Percentiles rank a stretch among this genome's conserved stretches.
Evolutionary conservation across 2,797 vertebrate species (phyloP).

Genomic region (Ptychadena robeensis): DNA sequence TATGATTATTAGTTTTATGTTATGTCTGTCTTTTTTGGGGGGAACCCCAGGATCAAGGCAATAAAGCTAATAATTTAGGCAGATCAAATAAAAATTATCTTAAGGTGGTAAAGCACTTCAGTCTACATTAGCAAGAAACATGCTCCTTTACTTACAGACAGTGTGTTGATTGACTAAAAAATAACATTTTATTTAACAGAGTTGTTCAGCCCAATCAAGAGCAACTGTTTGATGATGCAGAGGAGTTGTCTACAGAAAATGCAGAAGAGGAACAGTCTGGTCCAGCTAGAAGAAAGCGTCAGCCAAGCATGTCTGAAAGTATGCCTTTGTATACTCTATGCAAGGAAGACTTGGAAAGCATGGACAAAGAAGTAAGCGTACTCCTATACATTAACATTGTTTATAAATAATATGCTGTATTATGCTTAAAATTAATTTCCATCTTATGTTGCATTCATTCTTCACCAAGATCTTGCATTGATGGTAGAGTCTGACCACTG

Average conservation of each 20-base stretch:
- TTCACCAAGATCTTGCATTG: no score
- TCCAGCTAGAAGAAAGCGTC: constrained; percentile 86
- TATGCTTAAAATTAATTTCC: no score
- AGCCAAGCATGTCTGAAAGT: constrained; percentile 95
- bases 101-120: neutral
- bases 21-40: no score
- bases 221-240: constrained; percentile 74
- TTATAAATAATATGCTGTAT: neutral
- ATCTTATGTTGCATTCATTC: no score
- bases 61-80: neutral
- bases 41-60: no score
- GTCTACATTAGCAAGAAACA: neutral
- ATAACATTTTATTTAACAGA: constrained; percentile 77
- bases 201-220: constrained; percentile 78
- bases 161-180: constrained; percentile 9
- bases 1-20: neutral
- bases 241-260: constrained; percentile 69
- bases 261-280: constrained; percentile 85
- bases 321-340: constrained; percentile 96
- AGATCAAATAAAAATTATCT: neutral
- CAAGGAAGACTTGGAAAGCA: constrained; percentile 97
- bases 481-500: no score
- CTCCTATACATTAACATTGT: neutral
- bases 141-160: neutral
- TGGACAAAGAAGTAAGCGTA: constrained; percentile 94